These are phyloP conservation scores for Tethea ocularis DNA, from an alignment of 2,888 invertebrate species.

Conservation along the genomic window DNA sequence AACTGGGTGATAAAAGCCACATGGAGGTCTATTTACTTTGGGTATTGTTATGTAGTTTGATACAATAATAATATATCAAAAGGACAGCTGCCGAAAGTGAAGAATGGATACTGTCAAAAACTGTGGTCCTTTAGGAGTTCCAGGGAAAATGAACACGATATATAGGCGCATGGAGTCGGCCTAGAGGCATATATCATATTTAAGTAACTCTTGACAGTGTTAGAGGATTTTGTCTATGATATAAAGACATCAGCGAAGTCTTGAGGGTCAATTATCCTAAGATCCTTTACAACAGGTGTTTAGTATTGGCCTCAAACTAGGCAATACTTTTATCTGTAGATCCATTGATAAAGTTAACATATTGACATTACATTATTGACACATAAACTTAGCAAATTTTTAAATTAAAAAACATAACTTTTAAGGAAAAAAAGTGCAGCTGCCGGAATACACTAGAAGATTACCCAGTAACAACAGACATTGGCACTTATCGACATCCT, in stretches of 20 bases:
- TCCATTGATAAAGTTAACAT: too few species aligned
- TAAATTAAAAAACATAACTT: too few species aligned
- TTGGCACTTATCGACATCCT: too few species aligned
- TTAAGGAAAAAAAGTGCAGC: too few species aligned
- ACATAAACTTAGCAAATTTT: too few species aligned
- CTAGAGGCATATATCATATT: not conserved
- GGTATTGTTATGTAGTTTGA: constrained; percentile 33
- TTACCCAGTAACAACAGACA: too few species aligned
- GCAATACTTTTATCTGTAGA: too few species aligned
- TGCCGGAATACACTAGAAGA: too few species aligned
- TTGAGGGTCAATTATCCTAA: too few species aligned
- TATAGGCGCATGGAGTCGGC: not conserved
- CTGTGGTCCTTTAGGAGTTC: constrained; percentile 30
- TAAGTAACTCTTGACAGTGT: not conserved
- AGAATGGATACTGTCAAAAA: constrained; percentile 50
- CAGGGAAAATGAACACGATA: not conserved
- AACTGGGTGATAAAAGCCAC: constrained; percentile 19
- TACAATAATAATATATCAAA: constrained; percentile 61
- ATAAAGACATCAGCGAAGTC: not conserved
- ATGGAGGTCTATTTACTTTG: constrained; percentile 22
- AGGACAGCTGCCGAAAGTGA: constrained; percentile 57
- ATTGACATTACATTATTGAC: too few species aligned
- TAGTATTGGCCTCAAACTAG: too few species aligned
- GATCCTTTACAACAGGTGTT: too few species aligned
- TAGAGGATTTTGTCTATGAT: not conserved